These are phyloP conservation scores for Teinopalpus imperialis DNA, from an alignment of 2,888 invertebrate species.

Conservation along the genomic window DNA sequence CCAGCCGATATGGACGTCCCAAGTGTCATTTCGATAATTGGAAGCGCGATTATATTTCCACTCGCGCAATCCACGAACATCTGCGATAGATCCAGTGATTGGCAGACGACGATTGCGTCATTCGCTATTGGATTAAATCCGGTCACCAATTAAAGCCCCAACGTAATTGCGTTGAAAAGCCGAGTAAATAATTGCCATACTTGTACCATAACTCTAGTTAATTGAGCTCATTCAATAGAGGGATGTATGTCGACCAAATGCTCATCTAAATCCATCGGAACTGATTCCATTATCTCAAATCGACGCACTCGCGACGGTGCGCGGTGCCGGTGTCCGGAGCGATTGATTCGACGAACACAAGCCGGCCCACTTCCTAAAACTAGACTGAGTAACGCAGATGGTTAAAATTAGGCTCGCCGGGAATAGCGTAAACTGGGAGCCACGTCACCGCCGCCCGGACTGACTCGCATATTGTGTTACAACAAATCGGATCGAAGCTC, in stretches of 20 bases:
- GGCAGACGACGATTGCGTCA: constrained; percentile 63
- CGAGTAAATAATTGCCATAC: constrained; percentile 28
- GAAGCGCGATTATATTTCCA: constrained; percentile 55
- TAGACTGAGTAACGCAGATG: constrained; percentile 78
- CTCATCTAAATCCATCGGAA: constrained; percentile 8
- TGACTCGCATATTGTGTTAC: constrained; percentile 72
- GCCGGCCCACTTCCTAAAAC: constrained; percentile 79
- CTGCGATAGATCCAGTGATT: constrained; percentile 67
- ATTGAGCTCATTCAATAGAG: constrained; percentile 26
- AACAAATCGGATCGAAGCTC: constrained; percentile 46
- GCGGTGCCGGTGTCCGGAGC: constrained; percentile 34
- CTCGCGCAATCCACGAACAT: constrained; percentile 66
- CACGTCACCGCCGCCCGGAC: constrained; percentile 62
- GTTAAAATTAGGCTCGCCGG: constrained; percentile 80
- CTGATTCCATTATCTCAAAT: constrained; percentile 5
- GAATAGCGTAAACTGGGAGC: constrained; percentile 73
- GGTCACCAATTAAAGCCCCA: constrained; percentile 59
- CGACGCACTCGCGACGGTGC: constrained; percentile 34
- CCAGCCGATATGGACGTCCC: constrained; percentile 53
- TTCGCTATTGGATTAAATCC: constrained; percentile 50
- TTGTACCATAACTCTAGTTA: constrained; percentile 30
- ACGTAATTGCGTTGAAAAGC: constrained; percentile 41
- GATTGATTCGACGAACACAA: constrained; percentile 62
- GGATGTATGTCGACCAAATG: constrained; percentile 14
- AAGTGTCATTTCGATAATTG: constrained; percentile 80